Evolutionary conservation across 2,113 vertebrate genomes (phyloP).

Genomic region (Mystacornis crossleyi): DNA sequence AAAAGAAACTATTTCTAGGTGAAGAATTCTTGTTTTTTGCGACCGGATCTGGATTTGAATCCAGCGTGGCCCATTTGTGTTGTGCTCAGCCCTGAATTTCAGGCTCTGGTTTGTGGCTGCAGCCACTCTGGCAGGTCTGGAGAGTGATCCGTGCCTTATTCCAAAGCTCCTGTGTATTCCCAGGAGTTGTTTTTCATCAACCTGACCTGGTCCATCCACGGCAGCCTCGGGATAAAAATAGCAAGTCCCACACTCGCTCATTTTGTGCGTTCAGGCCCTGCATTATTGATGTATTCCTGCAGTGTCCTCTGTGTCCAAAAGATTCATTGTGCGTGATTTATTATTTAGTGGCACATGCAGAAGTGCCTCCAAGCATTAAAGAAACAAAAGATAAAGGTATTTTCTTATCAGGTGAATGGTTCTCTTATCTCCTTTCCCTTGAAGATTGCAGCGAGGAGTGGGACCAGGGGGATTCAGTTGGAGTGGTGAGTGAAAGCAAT

Average conservation of each 20-base stretch:
- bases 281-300: neutral
- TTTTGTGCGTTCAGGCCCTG: neutral
- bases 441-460: neutral
- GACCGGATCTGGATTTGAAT: neutral
- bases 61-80: neutral
- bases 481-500: slow-evolving; percentile 42
- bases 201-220: neutral
- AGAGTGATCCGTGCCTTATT: neutral
- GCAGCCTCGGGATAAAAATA: neutral
- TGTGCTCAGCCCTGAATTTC: neutral
- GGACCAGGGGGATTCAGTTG: neutral
- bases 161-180: neutral
- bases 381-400: neutral
- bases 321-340: neutral
- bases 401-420: neutral
- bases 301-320: neutral
- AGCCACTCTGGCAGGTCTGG: neutral
- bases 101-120: neutral
- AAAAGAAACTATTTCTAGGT: neutral
- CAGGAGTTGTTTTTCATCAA: neutral
- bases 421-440: slow-evolving; percentile 17
- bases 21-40: neutral
- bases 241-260: neutral
- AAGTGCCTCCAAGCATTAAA: neutral
- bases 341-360: slow-evolving; percentile 6